Base-by-base conservation (phyloP, 2,888 invertebrate genomes). In the Xestobium rufovillosum region DNA sequence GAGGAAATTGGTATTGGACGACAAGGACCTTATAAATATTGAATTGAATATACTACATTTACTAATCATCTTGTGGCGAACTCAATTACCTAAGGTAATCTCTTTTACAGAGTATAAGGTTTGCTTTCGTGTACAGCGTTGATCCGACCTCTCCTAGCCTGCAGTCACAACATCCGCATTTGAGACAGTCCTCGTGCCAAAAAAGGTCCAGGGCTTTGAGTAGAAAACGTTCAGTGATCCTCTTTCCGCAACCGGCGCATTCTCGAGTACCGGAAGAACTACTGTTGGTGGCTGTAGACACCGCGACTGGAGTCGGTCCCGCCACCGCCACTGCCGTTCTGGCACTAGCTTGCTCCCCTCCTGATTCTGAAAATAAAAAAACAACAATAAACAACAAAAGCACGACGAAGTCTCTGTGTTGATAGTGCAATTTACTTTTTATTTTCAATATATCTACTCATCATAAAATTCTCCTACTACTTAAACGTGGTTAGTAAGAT, bases 171-270 rank as follows among this genome's bases (percentile, higher is more conserved):
- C 90, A 90, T 41, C 88, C 87, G 59, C 88, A 88, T 61, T 91
- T 91, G 46, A 92, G 75, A 57, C 91, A 91, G 67, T 91, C 91
- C 55, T 92, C 91, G 68, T 92, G 92, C 91, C 92, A 92, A 67
- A 79, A 87, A 61, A 88, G 73, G 62, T 91, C 90, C 67, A 91
- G 71, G 0, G 90, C 90, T 60, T 84, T 86, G 50, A 90, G 73
- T 28, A 90, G 75, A 64, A 74, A 85, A 64, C 83, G 69, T 61
- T 88, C 89, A 2, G 81, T 82, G 65, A 91, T 91, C 48, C 80
- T 73, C 66, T 88, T 88, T 42, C 86, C 84, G 58, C 90, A 90
- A 31, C 86, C 87, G 3, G 86, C 84, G 60, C 89, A 90, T 48
- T 85, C 79, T 52, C 80, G 72, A 13, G 67, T 67, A 19, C 59